Base-by-base conservation (phyloP, 2,797 vertebrate genomes). In the Bradypodion pumilum region DNA sequence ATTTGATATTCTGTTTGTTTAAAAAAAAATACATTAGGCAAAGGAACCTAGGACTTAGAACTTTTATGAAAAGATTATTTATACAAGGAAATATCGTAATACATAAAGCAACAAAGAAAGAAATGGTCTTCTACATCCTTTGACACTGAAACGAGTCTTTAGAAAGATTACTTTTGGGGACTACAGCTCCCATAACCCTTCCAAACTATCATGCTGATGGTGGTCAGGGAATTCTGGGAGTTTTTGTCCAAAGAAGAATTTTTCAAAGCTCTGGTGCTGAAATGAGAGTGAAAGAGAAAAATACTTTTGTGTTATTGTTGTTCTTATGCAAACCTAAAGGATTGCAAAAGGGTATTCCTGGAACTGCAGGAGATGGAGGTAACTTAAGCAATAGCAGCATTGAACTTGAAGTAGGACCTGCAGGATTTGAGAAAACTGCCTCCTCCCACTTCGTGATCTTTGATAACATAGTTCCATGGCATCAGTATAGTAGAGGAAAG, bases 1-100 rank as follows among this genome's bases (percentile, higher is more conserved):
- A 97, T 88, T 93, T 98, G 97, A 91, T 96, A 98, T 91, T 98
- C 97, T 98, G 93, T 80, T 84, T 79, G 85, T 85, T 87, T 87
- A 89, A 85, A 89, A 81, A 12, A 90, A 12, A 90, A 83, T 32
- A 76, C 32, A 63, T 81, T 81, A 81, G 69, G 63, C 29, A 62
- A 15, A 21, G 56, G 40, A 85, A 74, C 2, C 23, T 65, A 79
- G 29, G 42, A 32, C 29, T n/a, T n/a, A 25, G n/a, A 12, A 74
- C 74, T 85, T 65, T 35, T 44, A 29, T 63, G 60, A 79, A 32
- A 83, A 37, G n/a, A 62, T 78, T 23, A 56, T 37, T 49, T 62
- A 44, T 40, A 59, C 25, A 72, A 78, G 23, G 40, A 40, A 49
- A 40, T 5, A 63, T 56, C 15, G 49, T 63, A 62, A 63, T 19